Base-by-base conservation (phyloP, 1,140 invertebrate genomes). In the Sinella curviseta region DNA sequence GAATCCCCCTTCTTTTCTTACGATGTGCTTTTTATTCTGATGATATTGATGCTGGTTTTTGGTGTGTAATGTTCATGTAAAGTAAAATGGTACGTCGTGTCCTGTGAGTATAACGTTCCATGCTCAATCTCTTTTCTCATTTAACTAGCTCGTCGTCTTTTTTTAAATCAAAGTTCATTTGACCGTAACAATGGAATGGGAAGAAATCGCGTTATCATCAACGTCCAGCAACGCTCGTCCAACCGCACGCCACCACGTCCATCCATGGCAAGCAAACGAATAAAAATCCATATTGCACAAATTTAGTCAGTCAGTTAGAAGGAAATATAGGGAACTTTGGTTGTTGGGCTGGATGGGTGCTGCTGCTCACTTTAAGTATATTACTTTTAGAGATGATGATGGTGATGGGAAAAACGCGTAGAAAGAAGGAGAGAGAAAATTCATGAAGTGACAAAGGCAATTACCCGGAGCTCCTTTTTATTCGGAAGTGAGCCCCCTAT, bases 91-190 rank as follows among this genome's bases (percentile, higher is more conserved):
- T n/a, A n/a, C n/a, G n/a, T n/a, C n/a, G n/a, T n/a, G n/a, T n/a
- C n/a, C n/a, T n/a, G n/a, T n/a, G n/a, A n/a, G n/a, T n/a, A n/a
- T n/a, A n/a, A n/a, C n/a, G n/a, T n/a, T n/a, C n/a, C n/a, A n/a
- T n/a, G n/a, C n/a, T n/a, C 57, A n/a, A 16, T 17, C 26, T 65
- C 57, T 26, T 26, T 26, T 65, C 26, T 4, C 14, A 26, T 65
- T 65, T 26, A 12, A 4, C 57, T 65, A 4, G 16, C 65, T 70
- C 57, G 3, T 16, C 8, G 57, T 26, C 65, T 70, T 31, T 70
- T 70, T 70, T 70, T 33, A 70, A 70, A 70, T 70, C 65, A 70
- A 70, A 70, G 65, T 70, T 70, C 65, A 70, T 70, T 70, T 70
- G 65, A 70, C 65, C 65, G 65, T 70, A 70, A 70, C 65, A 70